Evolutionary conservation across 2,797 vertebrate species (phyloP).

Genomic region (Liasis olivaceus): DNA sequence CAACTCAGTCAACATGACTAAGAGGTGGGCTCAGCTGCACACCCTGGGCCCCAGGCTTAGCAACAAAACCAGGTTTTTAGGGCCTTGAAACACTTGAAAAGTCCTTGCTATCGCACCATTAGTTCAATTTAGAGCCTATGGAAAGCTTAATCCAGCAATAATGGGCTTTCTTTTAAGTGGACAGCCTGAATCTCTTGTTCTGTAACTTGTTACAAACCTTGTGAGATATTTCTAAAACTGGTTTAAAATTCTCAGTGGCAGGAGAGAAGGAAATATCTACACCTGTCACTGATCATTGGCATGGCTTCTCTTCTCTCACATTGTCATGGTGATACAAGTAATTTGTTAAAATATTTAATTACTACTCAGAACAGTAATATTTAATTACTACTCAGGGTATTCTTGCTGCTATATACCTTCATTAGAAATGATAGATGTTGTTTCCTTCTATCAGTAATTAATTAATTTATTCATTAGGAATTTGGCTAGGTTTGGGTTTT

Average conservation of each 20-base stretch:
- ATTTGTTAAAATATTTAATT: constrained; percentile 37
- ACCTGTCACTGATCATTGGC: background rate
- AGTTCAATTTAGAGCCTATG: background rate
- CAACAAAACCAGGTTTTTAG: too few relatives aligned
- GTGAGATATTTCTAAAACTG: background rate
- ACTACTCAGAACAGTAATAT: background rate
- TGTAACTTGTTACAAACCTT: background rate
- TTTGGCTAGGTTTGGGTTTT: background rate
- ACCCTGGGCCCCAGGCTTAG: too few relatives aligned
- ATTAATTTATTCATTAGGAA: constrained; percentile 22
- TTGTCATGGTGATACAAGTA: constrained; percentile 18
- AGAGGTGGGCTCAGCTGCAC: too few relatives aligned
- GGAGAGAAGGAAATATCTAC: background rate
- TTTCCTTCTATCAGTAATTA: background rate
- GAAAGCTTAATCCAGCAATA: background rate
- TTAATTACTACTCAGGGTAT: constrained; percentile 16
- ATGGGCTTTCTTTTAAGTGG: background rate
- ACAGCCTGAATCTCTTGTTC: background rate
- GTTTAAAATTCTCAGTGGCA: background rate
- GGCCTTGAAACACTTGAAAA: too few relatives aligned
- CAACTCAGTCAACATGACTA: too few relatives aligned
- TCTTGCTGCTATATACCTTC: constrained; percentile 18
- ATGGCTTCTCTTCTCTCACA: constrained; percentile 1
- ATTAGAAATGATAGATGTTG: background rate
- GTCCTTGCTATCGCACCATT: background rate